Evolutionary conservation across 2,113 vertebrate genomes (phyloP), one percentile per base, ranked within the genome.

Genomic region (Cottus gobio): DNA sequence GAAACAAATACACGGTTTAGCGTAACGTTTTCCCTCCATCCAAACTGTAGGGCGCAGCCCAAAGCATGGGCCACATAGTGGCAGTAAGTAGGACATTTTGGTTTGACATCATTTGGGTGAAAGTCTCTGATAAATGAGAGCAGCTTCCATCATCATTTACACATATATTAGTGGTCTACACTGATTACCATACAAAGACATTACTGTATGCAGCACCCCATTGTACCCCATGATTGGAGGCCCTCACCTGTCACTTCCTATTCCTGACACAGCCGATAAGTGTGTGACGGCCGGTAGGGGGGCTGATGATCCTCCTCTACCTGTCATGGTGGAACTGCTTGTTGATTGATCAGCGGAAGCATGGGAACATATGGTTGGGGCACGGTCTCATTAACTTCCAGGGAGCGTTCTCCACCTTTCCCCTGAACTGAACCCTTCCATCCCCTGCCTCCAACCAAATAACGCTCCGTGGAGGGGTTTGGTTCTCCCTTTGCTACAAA

Each of bases 321-420:
- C 16, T 50, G 57, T 77, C 36, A 37, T 2, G 42, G 42, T 52
- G 52, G 71, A 60, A 75, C 65, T 74, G 22, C 30, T 34, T 50
- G 50, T 28, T 30, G 84, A 85, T 22, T 71, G 58, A 82, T 82
- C 28, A 16, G 13, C 42, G 31, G 8, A 31, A 79, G 57, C 1
- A 15, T 63, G 48, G 64, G 68, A 72, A 69, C 74, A 85, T 67
- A 63, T 69, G 77, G 58, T 8, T 11, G 2, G 31, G 8, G 24
- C 11, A 46, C 34, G 5, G 3, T n/a, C 82, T 81, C 46, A 84
- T 82, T 64, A 80, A 68, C 62, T 28, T 75, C 57, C 9, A 31
- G 18, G 36, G 39, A 60, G 10, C 13, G 28, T 22, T 31, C n/a
- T 58, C 12, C 13, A 11, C 13, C 31, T 65, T 46, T 63, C 12